phyloP scores from a whole-genome alignment of 2,888 invertebrate genomes.

The Drosophila trichaetosa region DNA sequence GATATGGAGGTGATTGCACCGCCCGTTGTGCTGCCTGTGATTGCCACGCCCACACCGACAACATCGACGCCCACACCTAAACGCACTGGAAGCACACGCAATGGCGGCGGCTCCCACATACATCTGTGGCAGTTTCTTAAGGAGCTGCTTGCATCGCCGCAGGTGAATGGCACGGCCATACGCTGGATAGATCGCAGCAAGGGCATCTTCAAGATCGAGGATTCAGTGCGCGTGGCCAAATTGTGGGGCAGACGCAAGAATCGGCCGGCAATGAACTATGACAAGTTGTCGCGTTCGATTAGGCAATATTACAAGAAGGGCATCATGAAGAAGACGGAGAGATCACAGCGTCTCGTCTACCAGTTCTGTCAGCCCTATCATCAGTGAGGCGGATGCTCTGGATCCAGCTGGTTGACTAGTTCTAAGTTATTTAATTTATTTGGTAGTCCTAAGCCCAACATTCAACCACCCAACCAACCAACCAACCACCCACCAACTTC shows the following conservation, averaged over 20 bases:
- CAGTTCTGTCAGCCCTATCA: constrained; percentile 99
- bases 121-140: constrained; percentile 99
- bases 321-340: constrained; percentile 99
- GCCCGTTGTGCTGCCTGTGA: constrained; percentile 29
- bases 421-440: constrained; percentile 69
- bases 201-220: constrained; percentile 99
- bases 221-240: constrained; percentile 98
- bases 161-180: constrained; percentile 96
- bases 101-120: constrained; percentile 92
- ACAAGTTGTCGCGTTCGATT: constrained; percentile 98
- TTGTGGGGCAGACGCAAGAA: constrained; percentile 99
- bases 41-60: constrained; percentile 35
- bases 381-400: constrained; percentile 86
- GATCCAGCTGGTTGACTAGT: constrained; percentile 34
- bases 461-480: constrained; percentile 25
- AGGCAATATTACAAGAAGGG: constrained; percentile 99
- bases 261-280: constrained; percentile 99
- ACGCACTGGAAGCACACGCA: constrained; percentile 74
- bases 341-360: constrained; percentile 98
- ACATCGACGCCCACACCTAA: constrained; percentile 60
- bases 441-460: constrained; percentile 52
- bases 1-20: constrained; percentile 73
- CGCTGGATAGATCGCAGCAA: constrained; percentile 97
- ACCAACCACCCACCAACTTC: constrained; percentile 24
- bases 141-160: constrained; percentile 95